A percentile compares a stretch with the other conserved stretches of the same genome.
These are phyloP conservation scores for Rhimphoctona megacephalus DNA, from an alignment of 2,888 invertebrate genomes.

Conservation along the genomic window DNA sequence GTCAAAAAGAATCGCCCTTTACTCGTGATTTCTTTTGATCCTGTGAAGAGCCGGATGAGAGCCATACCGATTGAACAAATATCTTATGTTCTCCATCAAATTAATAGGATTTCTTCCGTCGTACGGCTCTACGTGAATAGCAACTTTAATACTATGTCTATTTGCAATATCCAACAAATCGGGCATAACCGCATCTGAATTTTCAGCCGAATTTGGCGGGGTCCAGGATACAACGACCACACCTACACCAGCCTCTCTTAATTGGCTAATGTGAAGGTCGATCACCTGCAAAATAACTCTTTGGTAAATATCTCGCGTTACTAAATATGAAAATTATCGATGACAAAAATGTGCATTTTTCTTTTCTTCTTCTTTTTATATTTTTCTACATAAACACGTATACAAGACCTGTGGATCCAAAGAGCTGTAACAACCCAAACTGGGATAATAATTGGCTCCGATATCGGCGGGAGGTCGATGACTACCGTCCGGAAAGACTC, in stretches of 20 bases:
- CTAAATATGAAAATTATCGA: too few relatives aligned
- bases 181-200: conserved; percentile 84
- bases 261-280: conserved; percentile 87
- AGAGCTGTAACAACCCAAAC: conserved; percentile 86
- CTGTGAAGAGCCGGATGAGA: conserved; percentile 87
- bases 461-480: conserved; percentile 87
- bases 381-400: background rate
- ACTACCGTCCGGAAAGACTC: conserved; percentile 84
- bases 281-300: conserved; percentile 83
- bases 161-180: conserved; percentile 84
- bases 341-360: too few relatives aligned
- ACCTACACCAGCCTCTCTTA: conserved; percentile 87
- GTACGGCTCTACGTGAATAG: conserved; percentile 88
- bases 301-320: background rate
- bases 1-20: too few relatives aligned
- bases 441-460: conserved; percentile 86
- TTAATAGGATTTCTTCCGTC: conserved; percentile 85
- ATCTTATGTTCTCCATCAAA: conserved; percentile 85
- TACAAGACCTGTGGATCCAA: conserved; percentile 80
- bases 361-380: background rate
- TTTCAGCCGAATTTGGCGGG: conserved; percentile 84
- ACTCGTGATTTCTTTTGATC: conserved; percentile 83
- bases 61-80: conserved; percentile 85
- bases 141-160: conserved; percentile 86
- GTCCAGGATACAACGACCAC: conserved; percentile 87